These are phyloP conservation scores for Heterohyrax brucei DNA, from an alignment of 2,797 vertebrate species.

Conservation along the genomic window DNA sequence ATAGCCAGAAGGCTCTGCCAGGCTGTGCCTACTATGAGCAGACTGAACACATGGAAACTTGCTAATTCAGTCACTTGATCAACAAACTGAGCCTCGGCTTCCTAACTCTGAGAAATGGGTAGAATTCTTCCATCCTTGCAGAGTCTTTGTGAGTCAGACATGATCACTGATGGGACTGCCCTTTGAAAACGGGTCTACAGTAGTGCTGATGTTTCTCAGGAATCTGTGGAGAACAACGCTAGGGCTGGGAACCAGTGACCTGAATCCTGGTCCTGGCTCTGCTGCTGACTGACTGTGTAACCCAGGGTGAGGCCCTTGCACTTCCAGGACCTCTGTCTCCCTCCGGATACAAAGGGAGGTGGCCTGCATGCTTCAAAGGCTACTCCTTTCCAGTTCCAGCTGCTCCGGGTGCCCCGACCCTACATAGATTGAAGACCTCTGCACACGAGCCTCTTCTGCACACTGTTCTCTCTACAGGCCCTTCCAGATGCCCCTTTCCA, in stretches of 20 bases:
- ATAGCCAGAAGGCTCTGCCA: neutral
- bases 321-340: neutral
- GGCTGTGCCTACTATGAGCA: neutral
- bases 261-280: neutral
- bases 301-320: neutral
- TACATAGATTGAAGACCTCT: no score
- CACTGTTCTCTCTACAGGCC: neutral
- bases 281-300: neutral
- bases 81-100: neutral
- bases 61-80: neutral
- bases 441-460: neutral
- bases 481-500: neutral
- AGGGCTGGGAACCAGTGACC: neutral
- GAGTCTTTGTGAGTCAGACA: neutral
- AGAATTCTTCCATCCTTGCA: neutral
- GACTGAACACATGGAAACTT: neutral
- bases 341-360: neutral
- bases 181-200: neutral
- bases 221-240: neutral
- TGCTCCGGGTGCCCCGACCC: neutral
- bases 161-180: neutral
- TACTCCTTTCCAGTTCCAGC: neutral
- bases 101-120: constrained; percentile 14
- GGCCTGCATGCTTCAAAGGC: neutral
- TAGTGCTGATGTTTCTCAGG: neutral